Percentiles rank a stretch among this genome's conserved stretches.
Evolutionary conservation across 2,113 vertebrate genomes (phyloP).

Genomic region (Tyto alba): DNA sequence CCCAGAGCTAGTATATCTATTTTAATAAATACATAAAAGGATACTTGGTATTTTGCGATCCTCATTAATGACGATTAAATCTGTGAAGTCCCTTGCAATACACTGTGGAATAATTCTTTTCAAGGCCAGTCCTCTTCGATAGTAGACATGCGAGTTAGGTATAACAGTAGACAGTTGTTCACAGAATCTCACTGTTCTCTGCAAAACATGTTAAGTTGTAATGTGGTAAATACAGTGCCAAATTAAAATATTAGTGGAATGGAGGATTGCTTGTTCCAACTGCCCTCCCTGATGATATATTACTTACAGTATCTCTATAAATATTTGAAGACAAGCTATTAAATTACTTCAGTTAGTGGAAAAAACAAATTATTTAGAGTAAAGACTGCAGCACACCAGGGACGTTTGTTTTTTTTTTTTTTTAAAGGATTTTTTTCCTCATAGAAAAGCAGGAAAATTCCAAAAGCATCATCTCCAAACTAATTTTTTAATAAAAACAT

Average conservation of each 20-base stretch:
- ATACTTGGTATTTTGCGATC: constrained; percentile 95
- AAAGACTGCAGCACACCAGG: background rate
- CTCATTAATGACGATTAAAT: constrained; percentile 93
- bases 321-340: background rate
- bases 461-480: background rate
- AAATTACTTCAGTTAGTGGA: background rate
- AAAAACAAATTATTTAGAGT: background rate
- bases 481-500: background rate
- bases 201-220: constrained; percentile 25
- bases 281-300: background rate
- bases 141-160: constrained; percentile 92
- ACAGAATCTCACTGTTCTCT: constrained; percentile 94
- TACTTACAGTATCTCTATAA: background rate
- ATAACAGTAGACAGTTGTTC: constrained; percentile 88
- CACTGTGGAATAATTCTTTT: constrained; percentile 96
- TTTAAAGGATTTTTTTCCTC: background rate
- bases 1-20: background rate
- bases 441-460: background rate
- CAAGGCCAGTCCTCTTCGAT: constrained; percentile 92
- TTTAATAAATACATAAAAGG: constrained; percentile 66
- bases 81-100: constrained; percentile 87
- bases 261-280: background rate
- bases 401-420: background rate
- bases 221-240: background rate
- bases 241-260: background rate